Conservation (phyloP, 2,888 invertebrate genomes). For the Drosophila infuscata region DNA sequence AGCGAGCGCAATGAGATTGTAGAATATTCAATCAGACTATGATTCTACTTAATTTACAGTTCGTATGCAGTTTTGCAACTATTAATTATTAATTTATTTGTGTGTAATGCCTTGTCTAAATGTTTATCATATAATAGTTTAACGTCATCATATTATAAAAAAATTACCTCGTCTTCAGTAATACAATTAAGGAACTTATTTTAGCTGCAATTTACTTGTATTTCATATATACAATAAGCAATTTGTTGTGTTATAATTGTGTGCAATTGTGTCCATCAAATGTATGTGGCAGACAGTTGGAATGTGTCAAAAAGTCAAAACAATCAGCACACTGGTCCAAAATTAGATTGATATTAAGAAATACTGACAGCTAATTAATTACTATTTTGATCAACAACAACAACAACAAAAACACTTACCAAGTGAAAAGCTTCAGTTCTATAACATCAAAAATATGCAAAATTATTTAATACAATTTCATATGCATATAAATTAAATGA, state of each 20-base stretch:
- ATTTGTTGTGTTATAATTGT: not conserved
- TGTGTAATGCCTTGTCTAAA: not conserved
- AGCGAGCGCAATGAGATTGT: constrained; percentile 17
- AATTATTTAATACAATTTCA: not conserved
- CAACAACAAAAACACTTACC: not conserved
- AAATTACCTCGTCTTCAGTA: not conserved
- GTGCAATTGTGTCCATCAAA: not conserved
- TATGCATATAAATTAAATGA: not conserved
- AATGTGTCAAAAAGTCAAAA: not conserved
- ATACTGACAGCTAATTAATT: not conserved
- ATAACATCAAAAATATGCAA: no score
- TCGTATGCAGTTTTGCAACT: constrained; percentile 22
- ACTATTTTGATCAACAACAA: not conserved
- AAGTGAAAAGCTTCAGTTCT: not conserved
- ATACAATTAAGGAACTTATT: not conserved
- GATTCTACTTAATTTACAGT: constrained; percentile 27
- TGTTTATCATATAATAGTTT: not conserved
- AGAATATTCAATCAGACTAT: constrained; percentile 51
- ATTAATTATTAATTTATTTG: not conserved
- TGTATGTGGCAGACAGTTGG: not conserved
- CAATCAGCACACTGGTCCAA: not conserved
- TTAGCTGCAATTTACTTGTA: not conserved
- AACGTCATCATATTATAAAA: not conserved
- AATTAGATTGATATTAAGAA: not conserved
- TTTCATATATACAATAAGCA: not conserved